A percentile compares a stretch with the other conserved stretches of the same genome.
These are phyloP conservation scores for Vanessa tameamea DNA, from an alignment of 1,140 invertebrate genomes.

Conservation along the genomic window DNA sequence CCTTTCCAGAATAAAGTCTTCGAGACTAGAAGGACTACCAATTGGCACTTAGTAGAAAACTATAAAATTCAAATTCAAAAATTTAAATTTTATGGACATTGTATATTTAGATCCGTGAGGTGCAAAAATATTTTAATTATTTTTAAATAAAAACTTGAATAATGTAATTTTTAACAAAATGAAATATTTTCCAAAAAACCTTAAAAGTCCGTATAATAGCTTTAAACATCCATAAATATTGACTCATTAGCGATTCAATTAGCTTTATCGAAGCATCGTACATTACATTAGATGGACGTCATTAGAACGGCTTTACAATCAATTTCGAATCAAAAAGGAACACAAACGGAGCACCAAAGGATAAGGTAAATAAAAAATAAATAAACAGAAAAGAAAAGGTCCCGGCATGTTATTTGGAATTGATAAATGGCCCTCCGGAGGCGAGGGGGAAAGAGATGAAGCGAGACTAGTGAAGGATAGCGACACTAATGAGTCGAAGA, in stretches of 20 bases:
- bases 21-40: slow-evolving; percentile 1
- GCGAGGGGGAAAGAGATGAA: slow-evolving; percentile 62
- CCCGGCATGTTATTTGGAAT: slow-evolving; percentile 78
- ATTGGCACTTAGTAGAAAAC: not conserved
- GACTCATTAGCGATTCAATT: slow-evolving; percentile 67
- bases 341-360: slow-evolving; percentile 66
- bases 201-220: slow-evolving; percentile 8
- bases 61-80: not conserved
- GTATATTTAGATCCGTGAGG: no score
- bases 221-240: slow-evolving; percentile 25
- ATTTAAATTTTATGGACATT: not conserved
- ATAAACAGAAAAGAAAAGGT: slow-evolving; percentile 73
- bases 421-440: slow-evolving; percentile 78
- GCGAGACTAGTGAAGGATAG: slow-evolving; percentile 61
- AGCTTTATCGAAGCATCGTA: slow-evolving; percentile 68
- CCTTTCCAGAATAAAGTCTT: slow-evolving; percentile 50
- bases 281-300: slow-evolving; percentile 67
- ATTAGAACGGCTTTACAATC: slow-evolving; percentile 77
- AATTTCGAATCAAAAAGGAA: slow-evolving; percentile 72
- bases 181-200: not conserved
- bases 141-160: no score
- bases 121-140: no score
- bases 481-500: slow-evolving; percentile 67
- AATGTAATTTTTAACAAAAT: not conserved
- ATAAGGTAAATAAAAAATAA: slow-evolving; percentile 78